Percentiles rank a stretch among this genome's conserved stretches.
These are phyloP conservation scores for Siderastrea radians DNA, from an alignment of 92 coral and sea anemone species.

Conservation along the genomic window DNA sequence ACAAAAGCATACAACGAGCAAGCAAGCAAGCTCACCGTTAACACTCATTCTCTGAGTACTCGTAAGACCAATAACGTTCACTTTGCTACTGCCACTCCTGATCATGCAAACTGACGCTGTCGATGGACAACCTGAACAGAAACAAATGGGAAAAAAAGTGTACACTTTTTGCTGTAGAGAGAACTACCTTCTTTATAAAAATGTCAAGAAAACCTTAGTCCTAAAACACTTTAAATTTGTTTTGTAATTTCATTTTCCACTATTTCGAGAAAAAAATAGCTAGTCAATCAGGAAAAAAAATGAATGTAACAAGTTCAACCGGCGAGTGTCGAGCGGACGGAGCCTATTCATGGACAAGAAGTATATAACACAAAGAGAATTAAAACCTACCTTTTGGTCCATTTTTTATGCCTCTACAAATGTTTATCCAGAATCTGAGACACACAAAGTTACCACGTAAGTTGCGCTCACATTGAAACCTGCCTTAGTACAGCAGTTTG, in stretches of 20 bases:
- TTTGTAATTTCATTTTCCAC: no score
- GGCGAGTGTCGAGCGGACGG: no score
- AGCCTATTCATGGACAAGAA: neutral
- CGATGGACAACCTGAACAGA: conserved; percentile 61
- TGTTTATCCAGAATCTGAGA: conserved; percentile 85
- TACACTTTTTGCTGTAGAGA: neutral
- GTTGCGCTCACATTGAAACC: no score
- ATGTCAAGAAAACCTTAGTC: no score
- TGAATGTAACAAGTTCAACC: no score
- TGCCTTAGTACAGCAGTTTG: no score
- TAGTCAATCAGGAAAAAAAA: no score
- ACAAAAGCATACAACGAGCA: no score
- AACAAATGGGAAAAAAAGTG: neutral
- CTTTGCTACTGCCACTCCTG: conserved; percentile 9
- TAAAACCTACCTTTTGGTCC: conserved; percentile 56
- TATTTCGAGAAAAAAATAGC: no score
- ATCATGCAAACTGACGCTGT: conserved; percentile 76
- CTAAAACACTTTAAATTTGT: no score
- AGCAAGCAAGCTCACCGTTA: conserved; percentile 11
- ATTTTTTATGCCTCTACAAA: conserved; percentile 81
- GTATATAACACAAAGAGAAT: neutral
- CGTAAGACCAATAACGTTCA: conserved; percentile 55
- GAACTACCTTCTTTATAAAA: no score
- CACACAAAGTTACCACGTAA: no score
- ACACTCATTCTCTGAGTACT: conserved; percentile 64